phyloP scores from a whole-genome alignment of 2,888 invertebrate species.

The Rhimphoctona megacephalus region DNA sequence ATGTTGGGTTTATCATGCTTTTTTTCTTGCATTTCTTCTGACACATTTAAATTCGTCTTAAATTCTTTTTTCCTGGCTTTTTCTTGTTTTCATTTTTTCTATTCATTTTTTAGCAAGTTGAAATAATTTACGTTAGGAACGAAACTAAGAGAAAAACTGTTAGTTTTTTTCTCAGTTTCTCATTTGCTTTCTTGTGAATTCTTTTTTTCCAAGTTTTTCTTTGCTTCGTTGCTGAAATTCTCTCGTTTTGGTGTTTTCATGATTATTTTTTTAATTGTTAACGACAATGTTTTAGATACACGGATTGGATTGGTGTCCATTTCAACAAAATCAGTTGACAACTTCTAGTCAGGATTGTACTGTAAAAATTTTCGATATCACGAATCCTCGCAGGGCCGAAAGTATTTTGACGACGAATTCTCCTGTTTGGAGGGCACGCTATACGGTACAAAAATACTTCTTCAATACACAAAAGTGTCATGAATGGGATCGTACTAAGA shows the following conservation, averaged over 20 bases:
- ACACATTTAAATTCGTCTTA: not conserved
- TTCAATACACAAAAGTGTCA: not conserved
- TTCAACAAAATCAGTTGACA: slow-evolving; percentile 93
- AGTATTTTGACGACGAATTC: slow-evolving; percentile 93
- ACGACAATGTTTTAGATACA: slow-evolving; percentile 89
- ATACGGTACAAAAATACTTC: slow-evolving; percentile 87
- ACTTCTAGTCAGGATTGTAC: slow-evolving; percentile 98
- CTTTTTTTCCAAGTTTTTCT: not conserved
- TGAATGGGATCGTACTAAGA: not conserved
- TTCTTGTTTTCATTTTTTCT: not conserved
- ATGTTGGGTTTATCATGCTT: slow-evolving; percentile 12
- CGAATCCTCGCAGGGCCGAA: slow-evolving; percentile 93
- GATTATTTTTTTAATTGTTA: not conserved
- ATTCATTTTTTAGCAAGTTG: not conserved
- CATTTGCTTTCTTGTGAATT: not conserved
- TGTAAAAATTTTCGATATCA: slow-evolving; percentile 97
- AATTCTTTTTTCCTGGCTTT: slow-evolving; percentile 31
- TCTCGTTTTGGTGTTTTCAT: not conserved
- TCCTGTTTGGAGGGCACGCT: slow-evolving; percentile 97
- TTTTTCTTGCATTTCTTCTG: not conserved
- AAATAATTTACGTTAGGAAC: too few species aligned
- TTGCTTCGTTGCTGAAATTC: not conserved
- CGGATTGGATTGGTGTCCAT: slow-evolving; percentile 97
- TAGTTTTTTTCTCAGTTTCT: too few species aligned
- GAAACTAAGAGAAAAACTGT: too few species aligned